phyloP scores from a whole-genome alignment of 2,113 vertebrate species.

The Melozone crissalis region DNA sequence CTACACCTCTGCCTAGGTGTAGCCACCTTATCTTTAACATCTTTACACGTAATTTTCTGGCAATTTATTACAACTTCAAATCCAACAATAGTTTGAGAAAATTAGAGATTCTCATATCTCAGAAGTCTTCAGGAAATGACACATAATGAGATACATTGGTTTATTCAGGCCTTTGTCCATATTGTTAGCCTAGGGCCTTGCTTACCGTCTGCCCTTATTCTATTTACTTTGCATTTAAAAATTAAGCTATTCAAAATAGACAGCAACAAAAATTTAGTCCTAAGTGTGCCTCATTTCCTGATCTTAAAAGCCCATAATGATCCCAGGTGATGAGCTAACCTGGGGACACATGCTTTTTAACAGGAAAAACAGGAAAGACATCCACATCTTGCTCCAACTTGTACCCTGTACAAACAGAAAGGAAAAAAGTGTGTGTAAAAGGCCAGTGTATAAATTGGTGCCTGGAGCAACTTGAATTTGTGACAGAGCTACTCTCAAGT shows the following conservation, averaged over 20 bases:
- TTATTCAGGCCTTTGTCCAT: neutral
- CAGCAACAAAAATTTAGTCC: neutral
- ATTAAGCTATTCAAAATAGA: constrained; percentile 7
- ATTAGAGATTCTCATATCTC: neutral
- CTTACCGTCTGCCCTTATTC: neutral
- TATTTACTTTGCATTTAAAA: constrained; percentile 37
- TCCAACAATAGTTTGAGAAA: neutral
- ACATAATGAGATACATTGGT: neutral
- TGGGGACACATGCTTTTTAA: constrained; percentile 11
- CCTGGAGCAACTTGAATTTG: constrained; percentile 54
- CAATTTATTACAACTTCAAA: neutral
- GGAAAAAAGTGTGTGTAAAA: constrained; percentile 26
- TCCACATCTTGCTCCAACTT: neutral
- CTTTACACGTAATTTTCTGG: neutral
- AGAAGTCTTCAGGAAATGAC: constrained; percentile 7
- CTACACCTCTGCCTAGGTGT: neutral
- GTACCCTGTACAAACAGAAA: too few species aligned
- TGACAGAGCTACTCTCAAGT: constrained; percentile 32
- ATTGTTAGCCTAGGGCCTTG: neutral
- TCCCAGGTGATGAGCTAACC: constrained; percentile 32
- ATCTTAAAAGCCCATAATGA: neutral
- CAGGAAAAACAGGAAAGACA: constrained; percentile 34
- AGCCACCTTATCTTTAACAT: neutral
- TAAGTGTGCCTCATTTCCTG: constrained; percentile 27
- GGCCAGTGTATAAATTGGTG: constrained; percentile 49